phyloP scores from a whole-genome alignment of 2,888 invertebrate species.

The Troglohyphantes excavatus region DNA sequence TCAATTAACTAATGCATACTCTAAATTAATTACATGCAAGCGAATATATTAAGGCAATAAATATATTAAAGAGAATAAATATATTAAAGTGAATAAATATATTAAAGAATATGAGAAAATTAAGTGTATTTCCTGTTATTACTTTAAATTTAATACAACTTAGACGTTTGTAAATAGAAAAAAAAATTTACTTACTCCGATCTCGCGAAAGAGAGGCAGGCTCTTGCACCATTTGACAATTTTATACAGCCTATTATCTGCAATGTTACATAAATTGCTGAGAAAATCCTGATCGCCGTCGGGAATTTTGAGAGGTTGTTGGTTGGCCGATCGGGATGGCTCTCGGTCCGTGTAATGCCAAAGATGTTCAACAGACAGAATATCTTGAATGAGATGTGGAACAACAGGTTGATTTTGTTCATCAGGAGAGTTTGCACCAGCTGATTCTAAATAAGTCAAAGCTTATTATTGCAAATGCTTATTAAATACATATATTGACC shows the following conservation, averaged over 20 bases:
- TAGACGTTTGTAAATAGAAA: too few species aligned
- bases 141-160: too few species aligned
- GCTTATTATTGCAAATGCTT: too few species aligned
- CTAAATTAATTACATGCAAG: too few species aligned
- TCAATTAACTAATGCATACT: too few species aligned
- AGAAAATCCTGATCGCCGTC: constrained; percentile 88
- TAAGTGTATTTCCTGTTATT: too few species aligned
- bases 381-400: constrained; percentile 85
- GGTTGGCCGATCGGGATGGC: constrained; percentile 65
- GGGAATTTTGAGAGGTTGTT: constrained; percentile 58
- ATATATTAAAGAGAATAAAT: too few species aligned
- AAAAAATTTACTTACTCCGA: constrained; percentile 87
- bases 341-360: constrained; percentile 93
- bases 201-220: constrained; percentile 96
- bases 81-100: background rate
- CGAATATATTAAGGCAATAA: too few species aligned
- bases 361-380: constrained; percentile 97
- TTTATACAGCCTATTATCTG: constrained; percentile 97
- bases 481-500: too few species aligned
- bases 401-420: constrained; percentile 77
- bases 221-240: constrained; percentile 99
- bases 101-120: too few species aligned
- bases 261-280: constrained; percentile 95
- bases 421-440: constrained; percentile 77
- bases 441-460: constrained; percentile 58